Evolutionary conservation across 64 coral and sea anemone genomes (phyloP), one percentile per base, ranked within the genome.

Genomic region (Porites australiensis): DNA sequence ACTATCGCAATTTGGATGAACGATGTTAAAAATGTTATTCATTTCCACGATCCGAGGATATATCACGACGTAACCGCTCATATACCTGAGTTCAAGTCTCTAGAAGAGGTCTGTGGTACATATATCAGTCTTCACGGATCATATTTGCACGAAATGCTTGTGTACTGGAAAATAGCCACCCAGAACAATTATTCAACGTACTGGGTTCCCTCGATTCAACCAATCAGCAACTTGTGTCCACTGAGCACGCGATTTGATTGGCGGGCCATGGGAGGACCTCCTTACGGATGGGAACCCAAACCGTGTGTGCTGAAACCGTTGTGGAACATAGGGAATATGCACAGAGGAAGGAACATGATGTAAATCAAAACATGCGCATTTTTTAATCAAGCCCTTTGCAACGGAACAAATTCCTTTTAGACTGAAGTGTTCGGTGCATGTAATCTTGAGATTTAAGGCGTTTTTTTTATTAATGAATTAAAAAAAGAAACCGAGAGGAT

Each of bases 1-100:
- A 79, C 92, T 60, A 16, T 98, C 37, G 94, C 97, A 12, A 62
- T 98, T 71, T 98, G 97, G 97, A 93, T 98, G 50, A 98, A 98
- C 46, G 76, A 98, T 71, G 73, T 92, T 72, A 75, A 78, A 58
- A 86, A 95, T 58, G 78, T 86, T 21, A 93, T 93, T 64, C 92
- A 92, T 45, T 96, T 96, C 44, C 94, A 95, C 70, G 97, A 98
- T 66, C 97, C 94, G 19, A 67, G 94, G 44, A 92, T 98, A 18
- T 72, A 93, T 64, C 83, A 98, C 64, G 92, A 75, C 45, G 87
- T 96, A 6, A 93, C 91, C 13, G 88, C 97, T 44, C 59, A 82
- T 57, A 88, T 91, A 13, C 91, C 91, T 4, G 87, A 96, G 18
- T 88, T 98, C 43, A 93, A 96, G 66, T 64, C 65, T 8, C 58